Percentiles rank a stretch among this genome's conserved stretches.
These are phyloP conservation scores for Cephus pygmeus DNA, from an alignment of 2,888 invertebrate species.

Conservation along the genomic window DNA sequence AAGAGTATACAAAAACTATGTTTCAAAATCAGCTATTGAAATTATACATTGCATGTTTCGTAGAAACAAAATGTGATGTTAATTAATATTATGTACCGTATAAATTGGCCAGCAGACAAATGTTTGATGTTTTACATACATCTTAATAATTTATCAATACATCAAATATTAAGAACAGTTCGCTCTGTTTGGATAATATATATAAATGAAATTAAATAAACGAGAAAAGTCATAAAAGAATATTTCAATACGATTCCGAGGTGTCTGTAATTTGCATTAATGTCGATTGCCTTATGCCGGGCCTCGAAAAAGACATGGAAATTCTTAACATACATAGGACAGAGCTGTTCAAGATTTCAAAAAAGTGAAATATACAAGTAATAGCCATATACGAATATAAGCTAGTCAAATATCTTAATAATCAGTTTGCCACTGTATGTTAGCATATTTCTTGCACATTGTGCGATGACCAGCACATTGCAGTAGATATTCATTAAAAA, in stretches of 20 bases:
- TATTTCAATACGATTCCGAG: neutral
- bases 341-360: conserved; percentile 50
- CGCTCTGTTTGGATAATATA: neutral
- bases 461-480: neutral
- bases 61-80: neutral
- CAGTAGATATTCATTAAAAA: neutral
- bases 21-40: neutral
- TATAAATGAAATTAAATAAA: neutral
- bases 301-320: conserved; percentile 37
- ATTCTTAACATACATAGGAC: conserved; percentile 39
- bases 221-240: neutral
- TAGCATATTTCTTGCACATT: neutral
- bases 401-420: neutral
- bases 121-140: neutral
- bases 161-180: neutral
- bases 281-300: conserved; percentile 32
- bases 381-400: conserved; percentile 24
- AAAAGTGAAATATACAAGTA: conserved; percentile 3
- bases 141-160: neutral
- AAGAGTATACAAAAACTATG: neutral
- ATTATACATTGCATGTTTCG: neutral
- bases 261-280: neutral
- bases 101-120: neutral
- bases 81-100: neutral
- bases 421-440: neutral